Evolutionary conservation across 2,797 vertebrate species (phyloP).

Genomic region (Sebastiscus albofasciatus): DNA sequence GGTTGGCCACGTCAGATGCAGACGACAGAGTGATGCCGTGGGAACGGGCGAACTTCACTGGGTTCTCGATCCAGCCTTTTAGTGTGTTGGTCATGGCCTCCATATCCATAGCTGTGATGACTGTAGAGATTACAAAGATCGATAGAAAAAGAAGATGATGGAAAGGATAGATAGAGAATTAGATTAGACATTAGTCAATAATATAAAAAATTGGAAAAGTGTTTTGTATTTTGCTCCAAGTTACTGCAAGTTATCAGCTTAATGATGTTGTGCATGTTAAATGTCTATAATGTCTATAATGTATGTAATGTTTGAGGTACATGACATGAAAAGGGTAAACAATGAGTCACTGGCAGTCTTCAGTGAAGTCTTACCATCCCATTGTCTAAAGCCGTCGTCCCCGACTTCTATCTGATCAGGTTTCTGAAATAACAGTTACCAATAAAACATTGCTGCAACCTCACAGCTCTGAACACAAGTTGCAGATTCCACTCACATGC

Average conservation of each 20-base stretch:
- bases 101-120: slow-evolving; percentile 93
- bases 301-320: not conserved
- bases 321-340: slow-evolving; percentile 5
- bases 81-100: slow-evolving; percentile 94
- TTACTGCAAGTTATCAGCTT: not conserved
- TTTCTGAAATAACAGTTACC: slow-evolving; percentile 98
- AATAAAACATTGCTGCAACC: slow-evolving; percentile 92
- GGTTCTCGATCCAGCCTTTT: slow-evolving; percentile 90
- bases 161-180: slow-evolving; percentile 1
- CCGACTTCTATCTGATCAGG: slow-evolving; percentile 98
- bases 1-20: slow-evolving; percentile 56
- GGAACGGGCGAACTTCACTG: slow-evolving; percentile 92
- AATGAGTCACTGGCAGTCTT: slow-evolving; percentile 75
- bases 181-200: slow-evolving; percentile 22
- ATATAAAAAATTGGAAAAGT: slow-evolving; percentile 13
- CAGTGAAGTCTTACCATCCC: slow-evolving; percentile 91
- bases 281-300: not conserved
- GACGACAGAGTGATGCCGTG: slow-evolving; percentile 86
- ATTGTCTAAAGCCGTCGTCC: slow-evolving; percentile 98
- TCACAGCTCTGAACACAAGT: slow-evolving; percentile 74
- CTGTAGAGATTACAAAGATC: slow-evolving; percentile 64
- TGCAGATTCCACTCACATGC: slow-evolving; percentile 73
- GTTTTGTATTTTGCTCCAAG: slow-evolving; percentile 9
- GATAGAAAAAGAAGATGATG: not conserved
- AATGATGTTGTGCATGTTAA: not conserved